Evolutionary conservation across 1,140 invertebrate species (phyloP).

Genomic region (Dendrolimus punctatus): DNA sequence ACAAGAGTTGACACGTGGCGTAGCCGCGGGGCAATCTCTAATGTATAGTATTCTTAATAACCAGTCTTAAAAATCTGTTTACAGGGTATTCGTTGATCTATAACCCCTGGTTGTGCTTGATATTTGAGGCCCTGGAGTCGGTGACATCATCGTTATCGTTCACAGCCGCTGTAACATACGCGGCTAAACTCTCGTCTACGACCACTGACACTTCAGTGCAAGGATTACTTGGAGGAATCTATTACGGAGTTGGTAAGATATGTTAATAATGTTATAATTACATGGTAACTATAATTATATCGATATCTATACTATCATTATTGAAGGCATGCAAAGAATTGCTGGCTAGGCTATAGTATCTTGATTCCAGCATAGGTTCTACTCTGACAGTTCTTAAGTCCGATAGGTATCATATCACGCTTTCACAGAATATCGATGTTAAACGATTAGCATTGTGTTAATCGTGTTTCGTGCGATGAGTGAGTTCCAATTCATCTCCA

Average conservation of each 20-base stretch:
- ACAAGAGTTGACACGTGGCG: too few relatives aligned
- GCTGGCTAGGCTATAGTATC: too few relatives aligned
- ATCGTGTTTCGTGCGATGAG: too few relatives aligned
- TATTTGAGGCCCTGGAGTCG: constrained; percentile 88
- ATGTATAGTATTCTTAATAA: neutral
- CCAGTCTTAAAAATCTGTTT: neutral
- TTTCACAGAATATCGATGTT: too few relatives aligned
- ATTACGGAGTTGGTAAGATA: constrained; percentile 83
- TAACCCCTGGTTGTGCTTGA: constrained; percentile 85
- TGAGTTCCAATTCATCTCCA: too few relatives aligned
- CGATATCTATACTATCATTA: too few relatives aligned
- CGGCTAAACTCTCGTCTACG: constrained; percentile 83
- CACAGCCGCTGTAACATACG: constrained; percentile 87
- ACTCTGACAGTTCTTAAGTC: too few relatives aligned
- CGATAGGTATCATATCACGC: too few relatives aligned
- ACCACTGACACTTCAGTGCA: constrained; percentile 88
- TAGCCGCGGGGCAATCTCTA: neutral
- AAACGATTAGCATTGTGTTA: too few relatives aligned
- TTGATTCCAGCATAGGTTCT: too few relatives aligned
- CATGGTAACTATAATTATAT: too few relatives aligned
- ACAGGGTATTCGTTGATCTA: constrained; percentile 87
- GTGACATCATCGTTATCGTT: constrained; percentile 88
- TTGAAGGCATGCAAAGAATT: too few relatives aligned
- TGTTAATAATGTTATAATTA: constrained; percentile 1
- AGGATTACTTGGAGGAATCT: constrained; percentile 85